Evolutionary conservation across 2,113 vertebrate genomes (phyloP), one percentile per base, ranked within the genome.

Genomic region (Sus scrofa): DNA sequence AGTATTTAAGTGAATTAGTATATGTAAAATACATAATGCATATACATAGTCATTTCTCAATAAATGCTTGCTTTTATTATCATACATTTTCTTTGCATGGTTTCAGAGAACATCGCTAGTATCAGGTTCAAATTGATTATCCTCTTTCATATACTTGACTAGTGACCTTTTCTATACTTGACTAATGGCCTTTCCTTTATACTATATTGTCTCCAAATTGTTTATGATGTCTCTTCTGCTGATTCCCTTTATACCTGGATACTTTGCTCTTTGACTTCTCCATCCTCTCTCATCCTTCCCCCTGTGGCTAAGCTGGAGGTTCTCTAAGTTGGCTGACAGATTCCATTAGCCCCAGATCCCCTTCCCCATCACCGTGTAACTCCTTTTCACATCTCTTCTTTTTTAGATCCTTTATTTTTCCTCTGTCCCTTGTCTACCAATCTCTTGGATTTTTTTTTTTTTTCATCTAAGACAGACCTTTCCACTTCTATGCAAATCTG

Each of bases 11-110:
- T 63, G 30, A 86, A 65, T 85, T n/a, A 37, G 39, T 63, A 32
- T 24, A 81, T 34, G n/a, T 79, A 91, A 93, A 78, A 84, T 63
- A 62, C 13, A 54, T n/a, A 52, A 1, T 85, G 1, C 3, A 26
- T 73, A 54, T 37, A 50, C 52, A 56, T 39, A 60, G n/a, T n/a
- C 93, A 94, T n/a, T 68, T 34, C 65, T 93, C 75, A 86, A 58
- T 94, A 91, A 94, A 50, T 37, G 37, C 30, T 79, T 67, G 54
- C 19, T 81, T 95, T 75, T 37, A 68, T 91, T 79, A 39, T 71
- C 85, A 95, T 65, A 50, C 10, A 65, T 89, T 75, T 86, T 27
- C 34, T 94, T 75, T 22, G 67, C 34, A 10, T 70, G 60, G 26
- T 37, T 81, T 82, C 92, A 32, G 15, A 63, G 19, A 92, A 27